Evolutionary conservation across 2,888 invertebrate genomes (phyloP).

Genomic region (Chromoteleia sp.): DNA sequence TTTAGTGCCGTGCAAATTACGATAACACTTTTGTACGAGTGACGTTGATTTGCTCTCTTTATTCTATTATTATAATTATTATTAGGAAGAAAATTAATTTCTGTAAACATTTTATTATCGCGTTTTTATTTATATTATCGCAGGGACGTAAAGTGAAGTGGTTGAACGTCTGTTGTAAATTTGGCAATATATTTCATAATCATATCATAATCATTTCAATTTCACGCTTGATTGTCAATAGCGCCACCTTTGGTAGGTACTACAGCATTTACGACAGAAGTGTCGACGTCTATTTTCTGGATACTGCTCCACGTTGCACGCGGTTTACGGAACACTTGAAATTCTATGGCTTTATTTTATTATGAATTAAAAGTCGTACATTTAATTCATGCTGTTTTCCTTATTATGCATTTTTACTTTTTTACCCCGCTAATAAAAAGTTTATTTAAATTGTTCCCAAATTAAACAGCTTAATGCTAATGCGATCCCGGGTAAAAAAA

Average conservation of each 20-base stretch:
- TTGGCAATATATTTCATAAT: constrained; percentile 41
- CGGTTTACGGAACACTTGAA: constrained; percentile 51
- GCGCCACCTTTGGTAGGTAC: constrained; percentile 23
- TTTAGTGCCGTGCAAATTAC: constrained; percentile 5
- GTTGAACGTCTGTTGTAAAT: constrained; percentile 19
- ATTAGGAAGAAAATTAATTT: background rate
- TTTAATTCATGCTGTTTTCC: constrained; percentile 34
- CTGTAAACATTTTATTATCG: background rate
- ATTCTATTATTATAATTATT: background rate
- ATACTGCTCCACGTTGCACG: constrained; percentile 9
- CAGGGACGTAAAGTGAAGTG: constrained; percentile 8
- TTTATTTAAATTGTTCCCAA: constrained; percentile 6
- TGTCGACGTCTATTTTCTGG: constrained; percentile 28
- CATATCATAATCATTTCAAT: constrained; percentile 51
- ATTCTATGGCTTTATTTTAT: constrained; percentile 54
- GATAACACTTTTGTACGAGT: background rate
- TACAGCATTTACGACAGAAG: constrained; percentile 39
- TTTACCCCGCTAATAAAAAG: constrained; percentile 17
- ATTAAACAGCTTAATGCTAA: constrained; percentile 20
- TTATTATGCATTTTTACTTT: constrained; percentile 17
- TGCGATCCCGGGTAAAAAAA: background rate
- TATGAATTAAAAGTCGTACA: too few relatives aligned
- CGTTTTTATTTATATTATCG: constrained; percentile 6
- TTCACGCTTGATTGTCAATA: constrained; percentile 52
- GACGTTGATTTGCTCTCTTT: background rate